Evolutionary conservation across 2,888 invertebrate genomes (phyloP).

Genomic region (Sarcophaga variegata): DNA sequence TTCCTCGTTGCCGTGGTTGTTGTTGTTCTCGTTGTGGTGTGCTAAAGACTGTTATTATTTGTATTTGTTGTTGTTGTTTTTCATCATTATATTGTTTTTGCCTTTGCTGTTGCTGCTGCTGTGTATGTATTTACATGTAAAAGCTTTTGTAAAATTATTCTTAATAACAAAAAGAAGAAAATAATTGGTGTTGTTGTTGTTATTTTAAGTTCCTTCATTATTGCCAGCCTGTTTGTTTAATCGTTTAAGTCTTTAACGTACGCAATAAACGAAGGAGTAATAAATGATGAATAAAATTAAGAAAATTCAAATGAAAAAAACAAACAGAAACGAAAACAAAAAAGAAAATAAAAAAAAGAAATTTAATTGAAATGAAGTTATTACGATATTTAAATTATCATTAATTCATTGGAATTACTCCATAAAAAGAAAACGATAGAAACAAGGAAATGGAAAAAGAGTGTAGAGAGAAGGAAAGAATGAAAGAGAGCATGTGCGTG

Average conservation of each 20-base stretch:
- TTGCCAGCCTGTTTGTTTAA: slow-evolving; percentile 34
- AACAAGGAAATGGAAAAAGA: slow-evolving; percentile 11
- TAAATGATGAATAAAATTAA: background rate
- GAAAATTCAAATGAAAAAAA: no score
- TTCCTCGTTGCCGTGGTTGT: background rate
- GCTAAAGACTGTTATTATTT: background rate
- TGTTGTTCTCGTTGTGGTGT: slow-evolving; percentile 20
- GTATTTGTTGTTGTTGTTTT: background rate
- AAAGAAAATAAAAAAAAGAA: background rate
- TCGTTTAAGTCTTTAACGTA: slow-evolving; percentile 61
- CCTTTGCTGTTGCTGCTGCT: background rate
- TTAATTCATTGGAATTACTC: slow-evolving; percentile 69
- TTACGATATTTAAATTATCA: slow-evolving; percentile 62
- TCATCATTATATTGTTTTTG: background rate
- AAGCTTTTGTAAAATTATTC: background rate
- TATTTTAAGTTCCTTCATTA: background rate
- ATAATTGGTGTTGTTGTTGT: background rate
- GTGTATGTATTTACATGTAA: background rate
- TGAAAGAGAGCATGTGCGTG: no score
- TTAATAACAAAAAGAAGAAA: no score
- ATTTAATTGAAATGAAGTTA: slow-evolving; percentile 62
- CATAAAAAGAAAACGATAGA: slow-evolving; percentile 19
- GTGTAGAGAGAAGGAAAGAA: slow-evolving; percentile 1
- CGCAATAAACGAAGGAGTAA: background rate
- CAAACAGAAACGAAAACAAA: no score